Evolutionary conservation across 2,113 vertebrate species (phyloP), one percentile per base, ranked within the genome.

Genomic region (Thalassarche chlororhynchos): DNA sequence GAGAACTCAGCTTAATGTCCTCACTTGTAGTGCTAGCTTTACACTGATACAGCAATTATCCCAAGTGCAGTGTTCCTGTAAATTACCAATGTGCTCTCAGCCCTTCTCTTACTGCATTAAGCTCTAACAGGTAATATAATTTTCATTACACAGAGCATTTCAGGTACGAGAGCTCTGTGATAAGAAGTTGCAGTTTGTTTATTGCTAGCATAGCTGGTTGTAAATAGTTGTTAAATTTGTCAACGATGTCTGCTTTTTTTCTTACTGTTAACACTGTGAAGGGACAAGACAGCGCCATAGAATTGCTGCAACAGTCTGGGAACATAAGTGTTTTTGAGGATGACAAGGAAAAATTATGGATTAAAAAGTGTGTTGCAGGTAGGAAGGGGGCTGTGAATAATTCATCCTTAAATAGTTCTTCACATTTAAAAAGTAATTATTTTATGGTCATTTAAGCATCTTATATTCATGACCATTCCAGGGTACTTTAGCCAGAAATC

Each of bases 191-290:
- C 32, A 29, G 72, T 82, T 90, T 88, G 46, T 92, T 74, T 94
- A 75, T 78, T 78, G 52, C 28, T 52, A 71, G 10, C 0, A 0
- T 87, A 81, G 64, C 29, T 78, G 60, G 51, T 81, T 84, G 68
- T 95, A 92, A 97, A 75, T 81, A 78, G 65, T 79, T 85, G 58
- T 95, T 89, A 68, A 42, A 89, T 93, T 84, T 93, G 68, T 92
- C 46, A 72, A 72, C 3, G 14, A 47, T 87, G 15, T 32, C 78
- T 93, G 85, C 10, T 84, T 74, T 85, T 79, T 81, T 86, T 14
- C 49, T 85, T 74, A 58, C 26, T 75, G 44, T 75, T 79, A 68
- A 68, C 3, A 4, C 76, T 72, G 28, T 52, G 44, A 72, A 87
- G 52, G 61, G 28, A 87, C 34, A 72, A 68, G 55, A 51, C 34